phyloP scores from a whole-genome alignment of 2,113 vertebrate genomes.

The Cinclus mexicanus region DNA sequence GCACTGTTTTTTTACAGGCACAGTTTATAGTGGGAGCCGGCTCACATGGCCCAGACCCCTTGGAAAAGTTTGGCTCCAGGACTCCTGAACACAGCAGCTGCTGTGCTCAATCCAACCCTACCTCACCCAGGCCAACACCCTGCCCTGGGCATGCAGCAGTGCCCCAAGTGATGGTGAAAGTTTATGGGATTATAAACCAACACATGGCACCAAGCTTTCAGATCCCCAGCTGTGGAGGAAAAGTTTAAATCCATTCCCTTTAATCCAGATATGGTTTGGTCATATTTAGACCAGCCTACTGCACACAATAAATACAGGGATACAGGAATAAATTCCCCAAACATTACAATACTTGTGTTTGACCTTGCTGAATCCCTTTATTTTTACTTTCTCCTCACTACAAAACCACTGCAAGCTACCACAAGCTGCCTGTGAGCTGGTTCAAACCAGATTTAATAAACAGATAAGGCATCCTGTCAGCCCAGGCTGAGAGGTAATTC shows the following conservation, averaged over 20 bases:
- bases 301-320: not conserved
- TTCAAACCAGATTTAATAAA: not conserved
- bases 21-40: not conserved
- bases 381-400: not conserved
- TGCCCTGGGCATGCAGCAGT: not conserved
- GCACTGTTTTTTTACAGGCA: not conserved
- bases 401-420: not conserved
- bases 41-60: not conserved
- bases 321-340: not conserved
- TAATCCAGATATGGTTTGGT: not conserved
- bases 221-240: not conserved
- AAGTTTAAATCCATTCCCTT: not conserved
- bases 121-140: not conserved
- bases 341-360: not conserved
- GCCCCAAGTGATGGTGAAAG: not conserved
- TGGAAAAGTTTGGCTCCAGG: not conserved
- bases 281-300: not conserved
- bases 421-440: not conserved
- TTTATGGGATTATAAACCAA: not conserved
- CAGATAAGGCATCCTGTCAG: constrained; percentile 1
- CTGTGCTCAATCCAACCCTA: not conserved
- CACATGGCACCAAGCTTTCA: not conserved
- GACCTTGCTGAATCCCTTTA: not conserved
- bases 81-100: not conserved
- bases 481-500: not conserved